Evolutionary conservation across 2,113 vertebrate genomes (phyloP).

Genomic region (Anolis carolinensis): DNA sequence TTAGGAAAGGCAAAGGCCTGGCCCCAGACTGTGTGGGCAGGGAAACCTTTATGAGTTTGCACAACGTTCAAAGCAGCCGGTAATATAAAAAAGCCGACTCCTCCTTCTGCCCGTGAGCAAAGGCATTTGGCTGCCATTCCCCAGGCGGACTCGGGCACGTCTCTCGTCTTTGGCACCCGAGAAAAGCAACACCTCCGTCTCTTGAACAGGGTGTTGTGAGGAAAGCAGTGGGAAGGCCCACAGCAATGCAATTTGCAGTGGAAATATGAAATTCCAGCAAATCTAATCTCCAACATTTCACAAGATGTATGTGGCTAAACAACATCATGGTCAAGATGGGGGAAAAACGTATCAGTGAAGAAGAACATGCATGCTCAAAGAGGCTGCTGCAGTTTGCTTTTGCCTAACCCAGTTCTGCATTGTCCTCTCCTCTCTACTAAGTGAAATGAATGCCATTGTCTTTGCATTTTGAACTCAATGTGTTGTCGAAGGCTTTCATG

Average conservation of each 20-base stretch:
- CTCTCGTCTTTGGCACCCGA: not conserved
- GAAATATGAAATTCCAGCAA: not conserved
- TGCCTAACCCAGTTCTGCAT: too few relatives aligned
- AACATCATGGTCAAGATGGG: too few relatives aligned
- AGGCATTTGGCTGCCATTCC: not conserved
- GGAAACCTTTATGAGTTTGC: not conserved
- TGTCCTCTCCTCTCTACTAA: too few relatives aligned
- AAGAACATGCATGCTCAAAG: too few relatives aligned
- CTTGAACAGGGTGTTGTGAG: not conserved
- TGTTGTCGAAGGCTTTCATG: too few relatives aligned
- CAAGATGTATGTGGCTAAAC: too few relatives aligned
- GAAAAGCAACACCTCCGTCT: too few relatives aligned
- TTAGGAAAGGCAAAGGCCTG: not conserved
- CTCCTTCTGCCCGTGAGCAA: not conserved
- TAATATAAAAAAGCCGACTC: not conserved
- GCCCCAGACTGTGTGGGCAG: not conserved
- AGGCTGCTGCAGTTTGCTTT: too few relatives aligned
- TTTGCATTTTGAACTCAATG: too few relatives aligned
- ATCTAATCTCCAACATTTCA: not conserved
- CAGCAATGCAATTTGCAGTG: not conserved
- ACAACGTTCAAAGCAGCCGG: not conserved
- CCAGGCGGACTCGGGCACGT: not conserved
- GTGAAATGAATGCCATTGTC: too few relatives aligned
- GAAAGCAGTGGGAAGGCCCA: not conserved
- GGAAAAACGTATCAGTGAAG: too few relatives aligned